phyloP scores from a whole-genome alignment of 2,797 vertebrate species.

The Malacoraja senta region DNA sequence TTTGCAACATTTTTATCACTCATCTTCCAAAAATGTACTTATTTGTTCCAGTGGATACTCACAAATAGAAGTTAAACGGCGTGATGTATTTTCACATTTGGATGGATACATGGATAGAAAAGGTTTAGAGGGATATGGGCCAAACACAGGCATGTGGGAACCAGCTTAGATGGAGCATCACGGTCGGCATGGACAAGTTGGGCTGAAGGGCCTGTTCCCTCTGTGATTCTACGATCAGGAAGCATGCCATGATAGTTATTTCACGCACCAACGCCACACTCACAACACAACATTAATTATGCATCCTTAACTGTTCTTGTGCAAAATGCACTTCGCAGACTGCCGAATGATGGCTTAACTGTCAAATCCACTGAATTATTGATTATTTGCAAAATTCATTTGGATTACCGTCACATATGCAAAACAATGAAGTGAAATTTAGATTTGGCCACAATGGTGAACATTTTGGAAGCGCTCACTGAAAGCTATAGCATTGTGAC shows the following conservation, averaged over 20 bases:
- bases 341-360: background rate
- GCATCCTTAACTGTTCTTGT: background rate
- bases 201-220: no score
- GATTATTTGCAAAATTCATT: background rate
- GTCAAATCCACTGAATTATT: background rate
- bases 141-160: no score
- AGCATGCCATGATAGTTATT: background rate
- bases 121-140: no score
- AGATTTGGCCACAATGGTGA: background rate
- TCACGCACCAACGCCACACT: background rate
- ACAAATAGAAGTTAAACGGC: background rate
- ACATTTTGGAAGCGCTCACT: background rate
- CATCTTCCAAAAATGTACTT: background rate
- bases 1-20: background rate
- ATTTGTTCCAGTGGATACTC: background rate
- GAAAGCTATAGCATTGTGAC: background rate
- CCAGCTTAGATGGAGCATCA: no score
- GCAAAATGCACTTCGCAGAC: background rate
- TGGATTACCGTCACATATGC: background rate
- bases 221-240: background rate
- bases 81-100: background rate
- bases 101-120: no score
- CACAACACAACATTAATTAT: conserved; percentile 8
- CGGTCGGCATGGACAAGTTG: no score
- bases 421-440: background rate